Conservation (phyloP, 1,140 invertebrate species). For the Ruditapes philippinarum region DNA sequence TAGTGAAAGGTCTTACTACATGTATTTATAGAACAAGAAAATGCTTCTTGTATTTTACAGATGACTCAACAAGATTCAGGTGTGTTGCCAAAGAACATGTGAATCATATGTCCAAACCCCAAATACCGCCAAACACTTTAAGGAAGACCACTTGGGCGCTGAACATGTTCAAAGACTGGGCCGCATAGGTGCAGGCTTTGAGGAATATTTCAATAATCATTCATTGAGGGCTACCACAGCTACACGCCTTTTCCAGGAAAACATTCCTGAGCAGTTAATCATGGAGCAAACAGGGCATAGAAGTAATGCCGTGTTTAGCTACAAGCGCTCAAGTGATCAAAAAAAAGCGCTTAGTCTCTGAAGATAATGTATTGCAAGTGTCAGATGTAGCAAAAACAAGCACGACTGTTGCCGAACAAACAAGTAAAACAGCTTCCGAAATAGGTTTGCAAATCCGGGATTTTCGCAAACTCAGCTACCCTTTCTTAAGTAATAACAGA, state of each 20-base stretch:
- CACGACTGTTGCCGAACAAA: too few species aligned
- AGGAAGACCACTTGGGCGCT: not conserved
- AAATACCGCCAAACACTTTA: not conserved
- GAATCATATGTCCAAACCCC: not conserved
- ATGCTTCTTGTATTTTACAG: slow-evolving; percentile 7
- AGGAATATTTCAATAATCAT: slow-evolving; percentile 24
- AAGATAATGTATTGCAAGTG: too few species aligned
- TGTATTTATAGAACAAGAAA: too few species aligned
- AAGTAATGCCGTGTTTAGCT: not conserved
- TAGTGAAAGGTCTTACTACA: too few species aligned
- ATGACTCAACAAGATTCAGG: not conserved
- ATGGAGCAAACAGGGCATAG: slow-evolving; percentile 26
- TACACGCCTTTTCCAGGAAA: not conserved
- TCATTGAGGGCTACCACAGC: slow-evolving; percentile 1
- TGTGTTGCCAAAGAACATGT: not conserved
- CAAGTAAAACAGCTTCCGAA: too few species aligned
- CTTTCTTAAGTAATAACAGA: too few species aligned
- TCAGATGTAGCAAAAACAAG: too few species aligned
- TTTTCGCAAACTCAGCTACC: too few species aligned
- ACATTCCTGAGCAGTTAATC: slow-evolving; percentile 9
- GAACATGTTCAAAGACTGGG: not conserved
- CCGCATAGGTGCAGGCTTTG: not conserved
- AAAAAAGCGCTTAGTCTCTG: not conserved
- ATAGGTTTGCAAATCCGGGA: too few species aligned
- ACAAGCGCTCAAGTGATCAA: not conserved